Conservation (phyloP, 2,113 vertebrate genomes). For the Fregetta grallaria region DNA sequence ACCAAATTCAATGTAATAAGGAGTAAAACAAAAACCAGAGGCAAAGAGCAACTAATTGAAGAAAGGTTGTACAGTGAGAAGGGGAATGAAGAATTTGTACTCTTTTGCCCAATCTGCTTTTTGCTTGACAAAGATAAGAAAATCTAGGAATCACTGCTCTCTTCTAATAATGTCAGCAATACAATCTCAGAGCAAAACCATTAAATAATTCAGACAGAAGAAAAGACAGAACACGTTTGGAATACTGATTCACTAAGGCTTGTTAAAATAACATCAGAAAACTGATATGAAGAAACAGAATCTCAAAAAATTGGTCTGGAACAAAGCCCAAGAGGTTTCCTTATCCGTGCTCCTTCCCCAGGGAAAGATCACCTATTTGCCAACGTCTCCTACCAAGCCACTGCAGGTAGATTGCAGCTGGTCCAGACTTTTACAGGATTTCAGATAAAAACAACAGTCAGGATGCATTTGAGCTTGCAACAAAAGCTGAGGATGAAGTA, state of each 20-base stretch:
- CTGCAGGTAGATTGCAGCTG: background rate
- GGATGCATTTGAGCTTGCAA: background rate
- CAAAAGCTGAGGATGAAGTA: background rate
- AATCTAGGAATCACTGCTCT: background rate
- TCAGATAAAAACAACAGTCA: rapidly evolving
- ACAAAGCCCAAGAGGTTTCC: background rate
- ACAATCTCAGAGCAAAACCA: background rate
- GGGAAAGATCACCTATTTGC: background rate
- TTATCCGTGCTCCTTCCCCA: background rate
- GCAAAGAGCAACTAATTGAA: background rate
- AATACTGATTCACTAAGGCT: background rate
- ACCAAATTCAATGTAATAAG: background rate
- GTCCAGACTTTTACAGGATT: background rate
- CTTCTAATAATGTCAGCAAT: background rate
- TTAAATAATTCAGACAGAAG: constrained; percentile 2
- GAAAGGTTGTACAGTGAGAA: background rate
- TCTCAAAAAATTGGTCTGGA: background rate
- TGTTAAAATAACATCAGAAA: background rate
- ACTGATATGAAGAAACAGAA: background rate
- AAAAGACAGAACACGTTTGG: background rate
- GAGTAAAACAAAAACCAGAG: background rate
- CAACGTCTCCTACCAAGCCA: background rate
- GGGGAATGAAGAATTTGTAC: background rate
- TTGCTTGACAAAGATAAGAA: background rate
- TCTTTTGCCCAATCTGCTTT: background rate